Conservation (phyloP, 2,888 invertebrate genomes). For the Coenonympha glycerion region DNA sequence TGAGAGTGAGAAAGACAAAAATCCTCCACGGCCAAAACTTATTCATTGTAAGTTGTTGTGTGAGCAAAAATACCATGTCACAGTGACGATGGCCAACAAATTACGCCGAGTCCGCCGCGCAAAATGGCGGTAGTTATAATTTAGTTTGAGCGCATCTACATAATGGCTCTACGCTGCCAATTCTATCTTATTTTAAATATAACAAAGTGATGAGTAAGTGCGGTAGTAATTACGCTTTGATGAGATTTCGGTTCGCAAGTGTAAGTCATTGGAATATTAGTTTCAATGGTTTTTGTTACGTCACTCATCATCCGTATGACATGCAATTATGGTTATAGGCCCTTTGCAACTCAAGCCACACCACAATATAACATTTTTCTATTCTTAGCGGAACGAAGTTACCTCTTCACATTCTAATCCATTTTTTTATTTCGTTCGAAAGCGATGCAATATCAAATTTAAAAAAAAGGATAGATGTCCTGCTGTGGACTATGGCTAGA, state of each 20-base stretch:
- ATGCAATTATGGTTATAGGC: no score
- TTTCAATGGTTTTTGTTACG: no score
- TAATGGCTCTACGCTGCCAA: constrained; percentile 9
- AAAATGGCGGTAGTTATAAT: constrained; percentile 8
- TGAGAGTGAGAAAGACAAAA: no score
- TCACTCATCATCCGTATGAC: no score
- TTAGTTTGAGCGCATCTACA: constrained; percentile 8
- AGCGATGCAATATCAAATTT: no score
- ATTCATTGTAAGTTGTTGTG: constrained; percentile 4
- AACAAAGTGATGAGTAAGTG: constrained; percentile 6
- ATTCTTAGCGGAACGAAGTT: no score
- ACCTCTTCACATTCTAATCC: no score
- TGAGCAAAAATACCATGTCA: constrained; percentile 2
- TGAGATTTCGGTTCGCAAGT: constrained; percentile 2
- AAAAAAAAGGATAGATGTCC: no score
- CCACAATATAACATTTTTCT: no score
- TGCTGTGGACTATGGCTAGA: no score
- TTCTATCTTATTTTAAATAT: constrained; percentile 3
- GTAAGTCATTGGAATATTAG: neutral
- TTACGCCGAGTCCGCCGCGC: neutral
- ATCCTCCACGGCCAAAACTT: neutral
- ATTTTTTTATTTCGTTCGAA: no score
- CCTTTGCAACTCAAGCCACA: no score
- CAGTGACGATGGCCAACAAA: constrained; percentile 1
- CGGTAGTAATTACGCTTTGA: constrained; percentile 7